A percentile compares a stretch with the other conserved stretches of the same genome.
Conservation (phyloP, 2,888 invertebrate genomes). For the Lithophane socia region DNA sequence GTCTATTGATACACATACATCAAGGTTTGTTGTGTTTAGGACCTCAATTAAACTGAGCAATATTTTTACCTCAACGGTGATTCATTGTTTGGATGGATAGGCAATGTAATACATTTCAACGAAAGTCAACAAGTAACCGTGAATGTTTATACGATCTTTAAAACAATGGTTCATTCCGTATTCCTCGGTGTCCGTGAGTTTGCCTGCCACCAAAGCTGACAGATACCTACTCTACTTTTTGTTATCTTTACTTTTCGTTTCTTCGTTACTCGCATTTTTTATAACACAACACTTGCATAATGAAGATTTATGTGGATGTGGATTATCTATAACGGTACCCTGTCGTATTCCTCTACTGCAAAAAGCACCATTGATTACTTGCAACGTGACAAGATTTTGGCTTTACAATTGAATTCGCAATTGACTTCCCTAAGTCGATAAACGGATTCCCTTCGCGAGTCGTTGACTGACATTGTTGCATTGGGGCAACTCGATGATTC, state of each 20-base stretch:
- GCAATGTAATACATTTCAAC: slow-evolving; percentile 72
- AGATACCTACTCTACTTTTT: neutral
- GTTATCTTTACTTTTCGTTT: neutral
- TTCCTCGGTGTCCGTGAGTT: slow-evolving; percentile 52
- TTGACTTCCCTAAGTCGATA: slow-evolving; percentile 85
- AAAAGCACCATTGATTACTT: neutral
- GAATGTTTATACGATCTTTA: slow-evolving; percentile 66
- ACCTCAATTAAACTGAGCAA: slow-evolving; percentile 45
- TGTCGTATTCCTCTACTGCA: neutral
- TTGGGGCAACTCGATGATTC: slow-evolving; percentile 54
- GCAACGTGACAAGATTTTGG: slow-evolving; percentile 6
- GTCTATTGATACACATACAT: slow-evolving; percentile 44
- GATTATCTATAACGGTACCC: neutral
- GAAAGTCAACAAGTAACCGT: slow-evolving; percentile 73
- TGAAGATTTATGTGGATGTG: neutral
- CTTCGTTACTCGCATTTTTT: slow-evolving; percentile 6
- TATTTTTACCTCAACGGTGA: slow-evolving; percentile 62
- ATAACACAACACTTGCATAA: neutral
- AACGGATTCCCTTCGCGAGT: slow-evolving; percentile 77
- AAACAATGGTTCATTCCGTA: slow-evolving; percentile 60
- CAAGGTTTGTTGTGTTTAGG: slow-evolving; percentile 50
- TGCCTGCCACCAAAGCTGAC: slow-evolving; percentile 35
- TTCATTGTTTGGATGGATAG: slow-evolving; percentile 73
- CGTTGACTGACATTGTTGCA: slow-evolving; percentile 70
- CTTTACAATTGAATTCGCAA: slow-evolving; percentile 61